Base-by-base conservation (phyloP, 1,140 invertebrate species). In the Armadillidium nasatum region DNA sequence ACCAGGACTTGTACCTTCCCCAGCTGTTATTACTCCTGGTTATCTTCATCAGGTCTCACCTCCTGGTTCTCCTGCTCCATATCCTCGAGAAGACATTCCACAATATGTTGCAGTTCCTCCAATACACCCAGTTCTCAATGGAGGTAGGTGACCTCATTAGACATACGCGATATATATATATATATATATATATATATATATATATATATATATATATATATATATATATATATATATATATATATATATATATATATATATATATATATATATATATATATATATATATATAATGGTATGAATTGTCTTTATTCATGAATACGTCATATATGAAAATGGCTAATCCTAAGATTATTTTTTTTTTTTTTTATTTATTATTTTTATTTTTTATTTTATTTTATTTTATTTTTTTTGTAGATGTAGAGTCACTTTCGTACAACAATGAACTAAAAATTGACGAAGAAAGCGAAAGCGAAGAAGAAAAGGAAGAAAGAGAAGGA, bases 81-180 rank as follows among this genome's bases (percentile, higher is more conserved):
- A 72, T 13, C 67, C 44, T 43, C 21, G 72, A 7, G 69, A 76
- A 19, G 79, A 80, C 45, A 78, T 74, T 43, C 22, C 45, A 22
- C 44, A 43, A 21, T 54, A 74, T 60, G 7, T 43, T 54, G 45
- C 71, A 60, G 45, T 76, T 23, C 10, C 70, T 43, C 80, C 78
- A 21, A 73, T 79, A 60, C 78, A 83, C 72, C 66, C 77, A 10
- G 78, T 78, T 70, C 45, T 81, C 10, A 81, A 81, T 77, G 78
- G 82, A 72, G 79, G 78, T 66, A 78, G 81, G 67, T 33, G 46
- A 33, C 33, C 2, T 33, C 33, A 6, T 33, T 33, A 33, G 33
- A 33, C 33, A 33, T 33, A n/a, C n/a, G 33, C 33, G 2, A 6
- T 33, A 33, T 33, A 33, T 33, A 33, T 33, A n/a, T 33, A 33